Base-by-base conservation (phyloP, 2,888 invertebrate species). In the Hofmannophila pseudospretella region DNA sequence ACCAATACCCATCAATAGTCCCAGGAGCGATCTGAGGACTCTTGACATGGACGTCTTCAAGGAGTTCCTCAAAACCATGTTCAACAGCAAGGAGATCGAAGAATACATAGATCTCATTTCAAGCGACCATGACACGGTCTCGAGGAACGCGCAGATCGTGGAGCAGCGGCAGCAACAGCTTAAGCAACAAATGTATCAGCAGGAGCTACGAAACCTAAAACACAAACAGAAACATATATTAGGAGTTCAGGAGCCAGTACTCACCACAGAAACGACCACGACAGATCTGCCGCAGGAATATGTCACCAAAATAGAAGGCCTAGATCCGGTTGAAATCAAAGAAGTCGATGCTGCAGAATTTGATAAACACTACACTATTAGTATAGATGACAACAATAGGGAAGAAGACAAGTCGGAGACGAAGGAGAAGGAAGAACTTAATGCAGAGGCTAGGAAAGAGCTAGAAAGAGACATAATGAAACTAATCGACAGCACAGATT, bases 11-110 rank as follows among this genome's bases (percentile, higher is more conserved):
- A 12, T 22, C 22, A n/a, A 20, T 8, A 1, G n/a, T 22, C 13
- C 23, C 12, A 7, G 5, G 13, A 7, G 60, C 2, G 30, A 41
- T 5, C 33, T 70, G 1, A 56, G 66, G 38, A 47, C 48, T 1
- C 22, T 60, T 1, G 41, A 69, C 8, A 51, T 58, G 2, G 30
- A 54, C 4, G 29, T 67, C 2, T 68, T 76, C 36, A 57, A 62
- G 39, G 63, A 71, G 19, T 72, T 74, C 38, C 36, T 75, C 7
- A 32, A 39, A 19, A 65, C 69, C 0, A 62, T 75, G 58, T 73
- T 75, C 36, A 48, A 44, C n/a, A 62, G 58, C 16, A 51, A 67
- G 10, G 71, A 74, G 41, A 45, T 54, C n/a, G 32, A 46, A 5
- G 44, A 54, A 22, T 47, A 58, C 28, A 29, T 49, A 26, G 45